Evolutionary conservation across 2,113 vertebrate genomes (phyloP).

Genomic region (Riparia riparia): DNA sequence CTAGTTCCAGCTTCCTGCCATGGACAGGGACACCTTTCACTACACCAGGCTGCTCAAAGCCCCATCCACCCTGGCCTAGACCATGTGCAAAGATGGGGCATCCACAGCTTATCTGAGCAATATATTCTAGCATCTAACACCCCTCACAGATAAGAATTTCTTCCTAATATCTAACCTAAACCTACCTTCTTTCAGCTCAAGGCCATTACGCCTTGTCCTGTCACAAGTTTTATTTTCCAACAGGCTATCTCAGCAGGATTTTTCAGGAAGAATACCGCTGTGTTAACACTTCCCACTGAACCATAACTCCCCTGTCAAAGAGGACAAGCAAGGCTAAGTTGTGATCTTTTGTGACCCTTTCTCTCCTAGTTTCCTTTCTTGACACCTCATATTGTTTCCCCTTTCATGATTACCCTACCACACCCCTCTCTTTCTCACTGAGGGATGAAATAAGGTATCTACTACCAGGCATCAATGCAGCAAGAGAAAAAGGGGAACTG

Average conservation of each 20-base stretch:
- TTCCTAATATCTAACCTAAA: not conserved
- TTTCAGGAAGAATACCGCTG: not conserved
- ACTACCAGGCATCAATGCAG: not conserved
- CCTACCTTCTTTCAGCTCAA: not conserved
- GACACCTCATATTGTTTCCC: not conserved
- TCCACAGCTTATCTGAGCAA: not conserved
- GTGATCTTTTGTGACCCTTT: not conserved
- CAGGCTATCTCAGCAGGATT: not conserved
- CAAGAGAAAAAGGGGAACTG: not conserved
- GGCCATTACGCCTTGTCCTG: rapidly evolving
- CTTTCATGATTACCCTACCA: not conserved
- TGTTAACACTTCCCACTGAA: not conserved
- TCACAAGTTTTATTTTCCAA: rapidly evolving
- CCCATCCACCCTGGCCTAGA: not conserved
- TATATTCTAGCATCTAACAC: not conserved
- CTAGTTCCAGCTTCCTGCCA: not conserved
- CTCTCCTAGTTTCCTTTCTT: not conserved
- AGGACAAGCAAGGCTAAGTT: not conserved
- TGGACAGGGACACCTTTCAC: not conserved
- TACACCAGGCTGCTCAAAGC: not conserved
- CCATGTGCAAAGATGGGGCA: not conserved
- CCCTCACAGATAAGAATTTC: not conserved
- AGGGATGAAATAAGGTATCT: not conserved
- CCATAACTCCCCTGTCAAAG: not conserved
- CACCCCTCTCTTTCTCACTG: not conserved